Percentiles rank a stretch among this genome's conserved stretches.
phyloP scores from a whole-genome alignment of 2,888 invertebrate species.

The Patella depressa region DNA sequence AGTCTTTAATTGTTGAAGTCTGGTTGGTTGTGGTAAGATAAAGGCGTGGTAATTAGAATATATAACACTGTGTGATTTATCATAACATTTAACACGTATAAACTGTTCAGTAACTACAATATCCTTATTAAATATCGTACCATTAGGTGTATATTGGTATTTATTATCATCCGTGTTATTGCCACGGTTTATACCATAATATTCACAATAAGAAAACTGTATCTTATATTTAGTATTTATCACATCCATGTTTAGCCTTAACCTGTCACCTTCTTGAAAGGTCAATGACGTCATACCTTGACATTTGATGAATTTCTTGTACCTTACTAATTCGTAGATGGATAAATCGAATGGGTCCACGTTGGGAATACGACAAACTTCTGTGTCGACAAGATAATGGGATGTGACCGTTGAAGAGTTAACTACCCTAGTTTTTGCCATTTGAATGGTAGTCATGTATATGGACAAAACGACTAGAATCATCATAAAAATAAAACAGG shows the following conservation, averaged over 20 bases:
- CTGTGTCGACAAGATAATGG: slow-evolving; percentile 58
- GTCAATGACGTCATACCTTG: slow-evolving; percentile 49
- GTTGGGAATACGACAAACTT: slow-evolving; percentile 63
- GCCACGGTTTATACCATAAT: slow-evolving; percentile 53
- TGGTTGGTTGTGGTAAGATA: too few relatives aligned
- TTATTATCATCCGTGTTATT: slow-evolving; percentile 34
- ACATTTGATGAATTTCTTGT: slow-evolving; percentile 34
- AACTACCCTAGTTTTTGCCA: too few relatives aligned
- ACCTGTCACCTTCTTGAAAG: slow-evolving; percentile 45
- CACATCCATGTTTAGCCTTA: slow-evolving; percentile 50
- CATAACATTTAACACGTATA: slow-evolving; percentile 59
- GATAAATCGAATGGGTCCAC: slow-evolving; percentile 52
- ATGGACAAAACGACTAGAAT: too few relatives aligned
- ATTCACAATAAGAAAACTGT: slow-evolving; percentile 57
- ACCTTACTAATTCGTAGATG: too few relatives aligned
- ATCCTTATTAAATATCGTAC: slow-evolving; percentile 39
- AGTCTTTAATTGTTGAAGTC: too few relatives aligned
- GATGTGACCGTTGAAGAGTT: too few relatives aligned
- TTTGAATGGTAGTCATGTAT: too few relatives aligned
- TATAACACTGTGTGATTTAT: slow-evolving; percentile 17
- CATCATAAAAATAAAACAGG: too few relatives aligned
- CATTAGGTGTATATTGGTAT: slow-evolving; percentile 30
- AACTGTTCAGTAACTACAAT: slow-evolving; percentile 50
- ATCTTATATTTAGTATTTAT: slow-evolving; percentile 40
- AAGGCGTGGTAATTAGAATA: too few relatives aligned